phyloP scores from a whole-genome alignment of 2,113 vertebrate genomes.

The Corythornis cristatus region DNA sequence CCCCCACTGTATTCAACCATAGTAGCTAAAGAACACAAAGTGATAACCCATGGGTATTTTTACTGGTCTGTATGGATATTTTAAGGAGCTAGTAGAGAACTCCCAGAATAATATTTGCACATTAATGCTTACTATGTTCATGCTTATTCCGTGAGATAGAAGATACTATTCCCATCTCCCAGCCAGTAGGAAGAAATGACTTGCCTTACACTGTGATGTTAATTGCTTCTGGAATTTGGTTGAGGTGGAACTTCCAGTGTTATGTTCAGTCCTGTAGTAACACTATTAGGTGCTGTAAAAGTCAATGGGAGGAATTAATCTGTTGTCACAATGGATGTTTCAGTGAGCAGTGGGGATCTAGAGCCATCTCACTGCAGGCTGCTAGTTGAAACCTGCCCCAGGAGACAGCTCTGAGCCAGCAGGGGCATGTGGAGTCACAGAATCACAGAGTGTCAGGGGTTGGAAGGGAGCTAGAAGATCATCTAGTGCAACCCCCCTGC shows the following conservation, averaged over 20 bases:
- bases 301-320: not conserved
- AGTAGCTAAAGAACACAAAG: not conserved
- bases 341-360: not conserved
- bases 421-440: accelerated
- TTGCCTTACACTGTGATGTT: accelerated
- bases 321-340: not conserved
- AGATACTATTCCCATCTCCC: not conserved
- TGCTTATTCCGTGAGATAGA: not conserved
- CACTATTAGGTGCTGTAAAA: not conserved
- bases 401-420: not conserved
- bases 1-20: not conserved
- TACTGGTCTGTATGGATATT: not conserved
- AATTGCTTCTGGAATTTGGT: not conserved
- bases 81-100: not conserved
- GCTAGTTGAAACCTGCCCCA: not conserved
- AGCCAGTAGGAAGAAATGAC: not conserved
- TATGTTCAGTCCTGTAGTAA: not conserved
- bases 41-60: not conserved
- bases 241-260: not conserved
- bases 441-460: too few species aligned
- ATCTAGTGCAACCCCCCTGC: too few species aligned
- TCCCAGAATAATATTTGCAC: not conserved
- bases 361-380: not conserved
- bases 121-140: not conserved
- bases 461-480: too few species aligned